Conservation (phyloP, 2,888 invertebrate species). For the Trichacis sp. region DNA sequence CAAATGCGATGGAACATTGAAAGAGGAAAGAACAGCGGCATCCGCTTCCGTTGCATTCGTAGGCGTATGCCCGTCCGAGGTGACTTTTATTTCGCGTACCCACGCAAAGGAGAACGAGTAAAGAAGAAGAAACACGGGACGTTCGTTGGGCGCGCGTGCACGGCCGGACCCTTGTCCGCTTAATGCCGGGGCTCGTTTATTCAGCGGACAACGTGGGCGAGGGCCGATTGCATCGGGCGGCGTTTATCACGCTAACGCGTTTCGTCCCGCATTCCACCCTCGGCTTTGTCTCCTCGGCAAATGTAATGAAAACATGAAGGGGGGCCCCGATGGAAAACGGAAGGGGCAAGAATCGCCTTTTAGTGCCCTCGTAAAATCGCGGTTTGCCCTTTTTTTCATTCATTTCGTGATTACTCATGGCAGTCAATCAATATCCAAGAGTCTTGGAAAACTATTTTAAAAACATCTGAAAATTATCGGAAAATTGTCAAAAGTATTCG, state of each 20-base stretch:
- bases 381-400: constrained; percentile 43
- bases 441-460: no score
- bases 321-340: constrained; percentile 17
- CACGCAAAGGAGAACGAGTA: not conserved
- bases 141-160: not conserved
- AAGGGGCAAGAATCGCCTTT: constrained; percentile 27
- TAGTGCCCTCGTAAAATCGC: constrained; percentile 52
- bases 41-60: not conserved
- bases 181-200: not conserved
- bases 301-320: constrained; percentile 31
- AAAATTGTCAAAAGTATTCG: no score
- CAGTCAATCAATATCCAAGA: no score
- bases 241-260: constrained; percentile 20
- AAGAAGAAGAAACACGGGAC: no score
- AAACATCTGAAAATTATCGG: no score
- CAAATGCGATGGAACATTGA: no score
- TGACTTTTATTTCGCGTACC: not conserved
- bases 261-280: constrained; percentile 3
- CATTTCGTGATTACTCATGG: no score
- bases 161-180: not conserved
- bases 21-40: not conserved
- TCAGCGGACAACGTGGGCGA: constrained; percentile 19
- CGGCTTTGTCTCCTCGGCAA: not conserved
- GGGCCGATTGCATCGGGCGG: constrained; percentile 18
- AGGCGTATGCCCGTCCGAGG: not conserved